Percentiles rank a stretch among this genome's conserved stretches.
These are phyloP conservation scores for Karalla daura DNA, from an alignment of 2,797 vertebrate species.

Conservation along the genomic window DNA sequence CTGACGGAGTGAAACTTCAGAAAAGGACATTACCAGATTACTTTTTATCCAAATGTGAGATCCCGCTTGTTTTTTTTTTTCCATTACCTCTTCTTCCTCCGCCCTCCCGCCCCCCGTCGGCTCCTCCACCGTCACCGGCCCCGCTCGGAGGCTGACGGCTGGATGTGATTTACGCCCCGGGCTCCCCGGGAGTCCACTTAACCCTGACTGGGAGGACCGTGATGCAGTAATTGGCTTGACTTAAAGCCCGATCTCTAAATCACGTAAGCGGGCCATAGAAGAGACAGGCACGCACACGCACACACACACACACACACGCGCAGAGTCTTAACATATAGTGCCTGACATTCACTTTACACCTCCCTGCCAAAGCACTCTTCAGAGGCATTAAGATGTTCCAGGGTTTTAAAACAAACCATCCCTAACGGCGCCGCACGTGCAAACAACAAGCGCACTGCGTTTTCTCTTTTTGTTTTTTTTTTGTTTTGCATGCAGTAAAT, in stretches of 20 bases:
- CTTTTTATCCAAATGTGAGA: conserved; percentile 40
- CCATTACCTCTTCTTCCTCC: conserved; percentile 32
- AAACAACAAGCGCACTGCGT: conserved; percentile 19
- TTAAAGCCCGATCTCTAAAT: conserved; percentile 69
- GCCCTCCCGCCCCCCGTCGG: not conserved
- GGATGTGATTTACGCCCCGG: conserved; percentile 57
- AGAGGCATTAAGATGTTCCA: conserved; percentile 34
- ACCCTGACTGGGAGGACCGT: conserved; percentile 58
- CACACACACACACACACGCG: not conserved
- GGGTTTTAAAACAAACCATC: conserved; percentile 37
- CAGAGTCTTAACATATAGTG: conserved; percentile 12
- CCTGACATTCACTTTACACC: conserved; percentile 9
- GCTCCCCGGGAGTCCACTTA: conserved; percentile 67
- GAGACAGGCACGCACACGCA: conserved; percentile 10
- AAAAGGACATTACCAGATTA: conserved; percentile 22
- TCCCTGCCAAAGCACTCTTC: conserved; percentile 28
- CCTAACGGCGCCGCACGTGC: conserved; percentile 15
- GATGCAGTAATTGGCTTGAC: conserved; percentile 69
- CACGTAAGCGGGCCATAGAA: no score
- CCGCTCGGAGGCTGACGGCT: conserved; percentile 23
- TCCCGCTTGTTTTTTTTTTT: conserved; percentile 28
- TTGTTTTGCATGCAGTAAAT: conserved; percentile 22
- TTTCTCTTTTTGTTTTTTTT: no score
- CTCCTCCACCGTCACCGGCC: conserved; percentile 35
- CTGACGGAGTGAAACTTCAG: conserved; percentile 27